phyloP scores from a whole-genome alignment of 1,140 invertebrate genomes.

The Elymnias hypermnestra region DNA sequence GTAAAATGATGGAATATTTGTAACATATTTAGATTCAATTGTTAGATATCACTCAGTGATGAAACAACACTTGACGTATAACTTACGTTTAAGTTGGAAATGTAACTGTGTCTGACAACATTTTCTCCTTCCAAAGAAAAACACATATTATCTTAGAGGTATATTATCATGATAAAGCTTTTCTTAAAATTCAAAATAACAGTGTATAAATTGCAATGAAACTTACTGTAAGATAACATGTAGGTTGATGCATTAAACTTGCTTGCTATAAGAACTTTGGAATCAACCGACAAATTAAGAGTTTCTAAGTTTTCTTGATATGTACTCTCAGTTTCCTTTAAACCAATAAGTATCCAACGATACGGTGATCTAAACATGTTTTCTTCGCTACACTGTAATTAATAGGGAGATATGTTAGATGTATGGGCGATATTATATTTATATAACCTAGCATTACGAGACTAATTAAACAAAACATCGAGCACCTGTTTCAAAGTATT shows the following conservation, averaged over 20 bases:
- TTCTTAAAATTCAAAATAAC: too few relatives aligned
- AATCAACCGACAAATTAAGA: slow-evolving; percentile 15
- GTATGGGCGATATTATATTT: too few relatives aligned
- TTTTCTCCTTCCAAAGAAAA: too few relatives aligned
- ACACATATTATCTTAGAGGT: too few relatives aligned
- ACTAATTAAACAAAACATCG: background rate
- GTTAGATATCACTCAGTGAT: too few relatives aligned
- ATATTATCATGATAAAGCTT: too few relatives aligned
- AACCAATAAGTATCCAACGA: slow-evolving; percentile 42
- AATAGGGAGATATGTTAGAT: background rate
- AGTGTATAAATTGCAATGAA: background rate
- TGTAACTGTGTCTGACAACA: too few relatives aligned
- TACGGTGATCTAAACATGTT: slow-evolving; percentile 39
- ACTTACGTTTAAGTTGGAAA: too few relatives aligned
- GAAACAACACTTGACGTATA: too few relatives aligned
- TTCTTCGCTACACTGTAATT: slow-evolving; percentile 19
- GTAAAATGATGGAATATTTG: too few relatives aligned
- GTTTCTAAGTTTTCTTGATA: slow-evolving; percentile 2
- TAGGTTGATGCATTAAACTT: background rate
- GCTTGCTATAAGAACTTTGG: slow-evolving; percentile 10
- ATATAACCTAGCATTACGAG: too few relatives aligned
- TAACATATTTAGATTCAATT: too few relatives aligned
- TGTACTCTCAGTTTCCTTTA: background rate
- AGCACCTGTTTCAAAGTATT: slow-evolving; percentile 8
- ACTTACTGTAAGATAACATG: slow-evolving; percentile 15